phyloP scores from a whole-genome alignment of 2,113 vertebrate genomes.

The Tragelaphus imberbis region DNA sequence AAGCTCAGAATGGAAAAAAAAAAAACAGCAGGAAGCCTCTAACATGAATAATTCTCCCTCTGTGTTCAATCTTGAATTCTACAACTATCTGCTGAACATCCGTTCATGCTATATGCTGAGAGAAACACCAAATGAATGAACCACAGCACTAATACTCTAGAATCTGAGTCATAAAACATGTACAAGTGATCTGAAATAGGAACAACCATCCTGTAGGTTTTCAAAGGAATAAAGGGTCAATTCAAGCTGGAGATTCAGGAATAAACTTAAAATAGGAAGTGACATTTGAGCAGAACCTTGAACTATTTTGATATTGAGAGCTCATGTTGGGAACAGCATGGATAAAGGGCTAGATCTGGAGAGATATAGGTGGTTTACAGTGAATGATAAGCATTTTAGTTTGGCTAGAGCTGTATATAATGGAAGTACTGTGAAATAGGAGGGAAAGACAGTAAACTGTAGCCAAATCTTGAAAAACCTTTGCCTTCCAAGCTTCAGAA shows the following conservation, averaged over 20 bases:
- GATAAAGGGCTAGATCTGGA: not conserved
- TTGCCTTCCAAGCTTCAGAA: not conserved
- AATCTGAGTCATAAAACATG: not conserved
- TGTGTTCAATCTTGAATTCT: not conserved
- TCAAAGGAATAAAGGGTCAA: not conserved
- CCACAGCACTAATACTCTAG: not conserved
- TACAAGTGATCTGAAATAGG: not conserved
- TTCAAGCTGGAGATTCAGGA: not conserved
- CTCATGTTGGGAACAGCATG: not conserved
- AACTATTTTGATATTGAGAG: not conserved
- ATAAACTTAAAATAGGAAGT: not conserved
- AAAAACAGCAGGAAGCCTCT: not conserved
- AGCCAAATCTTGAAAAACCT: not conserved
- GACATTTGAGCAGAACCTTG: not conserved
- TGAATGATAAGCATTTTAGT: not conserved
- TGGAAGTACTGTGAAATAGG: not conserved
- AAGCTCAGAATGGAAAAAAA: not conserved
- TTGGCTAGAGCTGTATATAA: not conserved
- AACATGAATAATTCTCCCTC: not conserved
- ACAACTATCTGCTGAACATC: not conserved
- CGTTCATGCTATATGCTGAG: not conserved
- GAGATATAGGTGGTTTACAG: not conserved
- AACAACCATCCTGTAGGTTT: not conserved
- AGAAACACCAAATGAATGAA: not conserved
- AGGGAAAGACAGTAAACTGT: not conserved